These are phyloP conservation scores for Gouania willdenowi DNA, from an alignment of 2,797 vertebrate genomes.

Conservation along the genomic window DNA sequence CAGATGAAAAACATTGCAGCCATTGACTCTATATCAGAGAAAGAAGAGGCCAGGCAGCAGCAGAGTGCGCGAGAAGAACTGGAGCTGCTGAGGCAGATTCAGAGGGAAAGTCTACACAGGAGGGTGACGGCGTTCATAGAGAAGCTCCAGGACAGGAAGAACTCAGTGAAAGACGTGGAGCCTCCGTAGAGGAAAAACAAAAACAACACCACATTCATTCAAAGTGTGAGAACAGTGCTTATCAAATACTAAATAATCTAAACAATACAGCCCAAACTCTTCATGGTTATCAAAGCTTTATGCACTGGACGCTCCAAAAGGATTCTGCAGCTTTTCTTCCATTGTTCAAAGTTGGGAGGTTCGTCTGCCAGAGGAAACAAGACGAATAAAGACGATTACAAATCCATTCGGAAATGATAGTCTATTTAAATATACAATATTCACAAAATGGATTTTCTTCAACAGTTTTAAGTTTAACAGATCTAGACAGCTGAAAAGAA, in stretches of 20 bases:
- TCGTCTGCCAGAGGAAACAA: slow-evolving; percentile 38
- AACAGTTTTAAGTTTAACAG: too few relatives aligned
- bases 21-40: slow-evolving; percentile 76
- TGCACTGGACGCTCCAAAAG: slow-evolving; percentile 69
- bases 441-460: too few relatives aligned
- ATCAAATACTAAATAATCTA: slow-evolving; percentile 16
- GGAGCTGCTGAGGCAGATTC: slow-evolving; percentile 41
- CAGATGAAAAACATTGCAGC: slow-evolving; percentile 71
- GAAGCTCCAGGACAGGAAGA: slow-evolving; percentile 34
- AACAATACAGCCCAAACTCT: slow-evolving; percentile 37
- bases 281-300: slow-evolving; percentile 62
- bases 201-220: too few relatives aligned
- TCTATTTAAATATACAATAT: too few relatives aligned
- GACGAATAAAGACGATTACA: too few relatives aligned
- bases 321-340: slow-evolving; percentile 57
- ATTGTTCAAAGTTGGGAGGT: slow-evolving; percentile 52
- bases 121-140: slow-evolving; percentile 67
- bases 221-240: too few relatives aligned
- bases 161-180: not conserved
- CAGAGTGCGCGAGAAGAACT: slow-evolving; percentile 44
- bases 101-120: slow-evolving; percentile 61
- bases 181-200: not conserved
- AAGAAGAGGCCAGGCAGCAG: slow-evolving; percentile 54
- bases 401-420: too few relatives aligned
- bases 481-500: too few relatives aligned